Conservation (phyloP, 2,797 vertebrate species). For the Chaetodon trifasciatus region DNA sequence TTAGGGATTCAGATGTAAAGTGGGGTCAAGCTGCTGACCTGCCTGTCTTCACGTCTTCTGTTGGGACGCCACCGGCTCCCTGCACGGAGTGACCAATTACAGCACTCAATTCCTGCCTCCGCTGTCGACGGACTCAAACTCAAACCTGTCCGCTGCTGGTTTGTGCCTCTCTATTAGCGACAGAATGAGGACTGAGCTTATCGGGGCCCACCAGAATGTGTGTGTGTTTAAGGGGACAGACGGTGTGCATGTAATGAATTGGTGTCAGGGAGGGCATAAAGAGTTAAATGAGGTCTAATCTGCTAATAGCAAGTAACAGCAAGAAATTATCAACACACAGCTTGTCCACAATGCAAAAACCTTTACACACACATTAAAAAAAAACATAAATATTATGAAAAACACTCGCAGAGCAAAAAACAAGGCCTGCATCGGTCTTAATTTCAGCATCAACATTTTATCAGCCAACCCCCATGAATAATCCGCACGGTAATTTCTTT, state of each 20-base stretch:
- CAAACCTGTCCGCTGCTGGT: conserved; percentile 68
- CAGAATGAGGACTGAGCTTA: conserved; percentile 83
- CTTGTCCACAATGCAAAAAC: conserved; percentile 54
- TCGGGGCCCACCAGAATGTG: conserved; percentile 76
- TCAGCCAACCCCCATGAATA: conserved; percentile 80
- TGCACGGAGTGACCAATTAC: conserved; percentile 53
- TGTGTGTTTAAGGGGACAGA: conserved; percentile 28
- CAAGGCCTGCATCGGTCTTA: conserved; percentile 78
- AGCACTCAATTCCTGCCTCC: background rate
- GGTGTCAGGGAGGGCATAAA: conserved; percentile 74
- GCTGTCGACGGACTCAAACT: conserved; percentile 47
- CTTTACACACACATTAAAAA: conserved; percentile 46
- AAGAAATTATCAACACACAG: conserved; percentile 69
- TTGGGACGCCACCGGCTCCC: conserved; percentile 33
- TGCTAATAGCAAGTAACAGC: conserved; percentile 67
- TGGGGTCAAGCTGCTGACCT: conserved; percentile 69
- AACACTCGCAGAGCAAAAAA: conserved; percentile 44
- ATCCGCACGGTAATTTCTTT: conserved; percentile 87
- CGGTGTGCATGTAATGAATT: conserved; percentile 65
- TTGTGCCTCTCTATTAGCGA: conserved; percentile 78
- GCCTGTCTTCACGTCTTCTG: conserved; percentile 56
- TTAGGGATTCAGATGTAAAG: conserved; percentile 78
- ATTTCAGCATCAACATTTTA: conserved; percentile 86
- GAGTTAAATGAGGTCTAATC: conserved; percentile 83
- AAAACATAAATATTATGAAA: conserved; percentile 61